A percentile compares a stretch with the other conserved stretches of the same genome.
Evolutionary conservation across 2,888 invertebrate species (phyloP).

Genomic region (Mechanitis messenoides): DNA sequence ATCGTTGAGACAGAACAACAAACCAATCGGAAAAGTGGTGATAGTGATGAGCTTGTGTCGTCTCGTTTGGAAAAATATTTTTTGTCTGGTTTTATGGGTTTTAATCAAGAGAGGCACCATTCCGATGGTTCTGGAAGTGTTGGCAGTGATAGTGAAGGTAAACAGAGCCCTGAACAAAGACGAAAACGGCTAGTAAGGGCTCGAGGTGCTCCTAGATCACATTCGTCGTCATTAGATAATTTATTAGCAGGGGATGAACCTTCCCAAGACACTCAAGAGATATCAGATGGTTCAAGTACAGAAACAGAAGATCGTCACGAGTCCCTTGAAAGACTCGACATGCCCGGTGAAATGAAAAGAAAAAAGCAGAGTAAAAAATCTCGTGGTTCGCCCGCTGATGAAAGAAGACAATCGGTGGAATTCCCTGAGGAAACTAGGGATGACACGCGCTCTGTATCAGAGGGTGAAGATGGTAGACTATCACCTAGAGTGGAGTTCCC

Average conservation of each 20-base stretch:
- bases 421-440: conserved; percentile 78
- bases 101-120: conserved; percentile 84
- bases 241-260: conserved; percentile 80
- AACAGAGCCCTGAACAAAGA: conserved; percentile 90
- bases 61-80: conserved; percentile 94
- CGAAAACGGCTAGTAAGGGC: conserved; percentile 88
- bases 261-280: conserved; percentile 72
- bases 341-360: conserved; percentile 88
- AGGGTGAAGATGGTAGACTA: conserved; percentile 80
- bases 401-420: conserved; percentile 79
- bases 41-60: conserved; percentile 86
- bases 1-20: conserved; percentile 77
- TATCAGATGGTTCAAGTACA: conserved; percentile 85
- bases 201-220: conserved; percentile 87
- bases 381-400: conserved; percentile 77
- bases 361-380: conserved; percentile 87
- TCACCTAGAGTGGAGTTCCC: conserved; percentile 82
- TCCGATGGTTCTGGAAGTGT: conserved; percentile 91
- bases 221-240: conserved; percentile 89
- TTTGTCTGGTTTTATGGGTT: conserved; percentile 89
- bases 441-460: conserved; percentile 77
- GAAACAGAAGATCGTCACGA: conserved; percentile 82
- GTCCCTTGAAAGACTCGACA: conserved; percentile 82
- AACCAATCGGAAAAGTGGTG: conserved; percentile 65
- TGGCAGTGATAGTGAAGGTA: conserved; percentile 92